phyloP scores from a whole-genome alignment of 2,113 vertebrate genomes.

The Paraplagusia blochii region DNA sequence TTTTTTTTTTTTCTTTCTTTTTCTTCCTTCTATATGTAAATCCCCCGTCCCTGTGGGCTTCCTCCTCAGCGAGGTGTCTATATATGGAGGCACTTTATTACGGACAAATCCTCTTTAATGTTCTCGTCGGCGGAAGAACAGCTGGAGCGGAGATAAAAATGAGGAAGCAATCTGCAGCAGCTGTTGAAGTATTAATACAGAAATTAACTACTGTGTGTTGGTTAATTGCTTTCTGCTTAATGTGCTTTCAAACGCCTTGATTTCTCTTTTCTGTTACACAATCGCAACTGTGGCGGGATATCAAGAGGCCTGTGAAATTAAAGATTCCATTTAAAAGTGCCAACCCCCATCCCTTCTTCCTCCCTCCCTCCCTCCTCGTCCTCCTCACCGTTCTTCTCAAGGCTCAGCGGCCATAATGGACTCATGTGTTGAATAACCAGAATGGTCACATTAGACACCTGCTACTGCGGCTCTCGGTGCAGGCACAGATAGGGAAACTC shows the following conservation, averaged over 20 bases:
- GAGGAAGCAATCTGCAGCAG: slow-evolving; percentile 72
- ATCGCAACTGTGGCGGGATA: slow-evolving; percentile 63
- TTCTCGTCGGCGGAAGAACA: slow-evolving; percentile 73
- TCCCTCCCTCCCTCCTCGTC: too few species aligned
- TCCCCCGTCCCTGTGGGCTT: slow-evolving; percentile 61
- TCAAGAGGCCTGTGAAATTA: slow-evolving; percentile 75
- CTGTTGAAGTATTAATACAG: slow-evolving; percentile 80
- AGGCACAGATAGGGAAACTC: slow-evolving; percentile 49
- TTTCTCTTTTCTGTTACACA: slow-evolving; percentile 75
- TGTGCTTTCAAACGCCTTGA: slow-evolving; percentile 77
- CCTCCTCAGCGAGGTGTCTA: slow-evolving; percentile 66
- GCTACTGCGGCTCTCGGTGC: slow-evolving; percentile 65
- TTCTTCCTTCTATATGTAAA: slow-evolving; percentile 73
- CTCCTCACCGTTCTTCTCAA: slow-evolving; percentile 70
- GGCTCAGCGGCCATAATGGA: slow-evolving; percentile 74
- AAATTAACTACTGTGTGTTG: slow-evolving; percentile 79
- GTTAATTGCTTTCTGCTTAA: slow-evolving; percentile 82
- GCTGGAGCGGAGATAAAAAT: slow-evolving; percentile 77
- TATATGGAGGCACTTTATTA: slow-evolving; percentile 75
- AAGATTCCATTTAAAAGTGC: slow-evolving; percentile 72
- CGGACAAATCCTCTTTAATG: slow-evolving; percentile 77
- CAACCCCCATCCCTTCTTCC: slow-evolving; percentile 44
- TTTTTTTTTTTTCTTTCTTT: slow-evolving; percentile 49
- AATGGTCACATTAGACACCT: slow-evolving; percentile 79
- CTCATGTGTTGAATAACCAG: slow-evolving; percentile 77